A percentile compares a stretch with the other conserved stretches of the same genome.
Evolutionary conservation across 2,113 vertebrate species (phyloP).

Genomic region (Sigmodon hispidus): DNA sequence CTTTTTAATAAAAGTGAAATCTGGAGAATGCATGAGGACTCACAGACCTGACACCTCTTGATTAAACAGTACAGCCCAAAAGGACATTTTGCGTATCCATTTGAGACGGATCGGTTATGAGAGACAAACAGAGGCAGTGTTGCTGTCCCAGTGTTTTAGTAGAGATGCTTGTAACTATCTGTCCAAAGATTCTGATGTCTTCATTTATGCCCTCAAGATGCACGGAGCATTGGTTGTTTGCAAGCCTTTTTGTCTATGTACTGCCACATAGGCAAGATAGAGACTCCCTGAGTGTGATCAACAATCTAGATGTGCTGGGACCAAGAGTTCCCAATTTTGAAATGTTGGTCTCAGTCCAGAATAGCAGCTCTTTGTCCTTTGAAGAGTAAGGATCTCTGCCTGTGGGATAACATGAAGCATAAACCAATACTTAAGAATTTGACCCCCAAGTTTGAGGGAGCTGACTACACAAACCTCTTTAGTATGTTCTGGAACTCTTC

Average conservation of each 20-base stretch:
- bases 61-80: slow-evolving; percentile 86
- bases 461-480: slow-evolving; percentile 83
- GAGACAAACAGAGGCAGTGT: slow-evolving; percentile 88
- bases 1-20: slow-evolving; percentile 85
- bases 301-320: slow-evolving; percentile 85
- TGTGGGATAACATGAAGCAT: neutral
- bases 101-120: slow-evolving; percentile 89
- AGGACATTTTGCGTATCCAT: slow-evolving; percentile 92
- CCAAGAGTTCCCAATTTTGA: slow-evolving; percentile 47
- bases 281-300: slow-evolving; percentile 77
- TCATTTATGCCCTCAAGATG: slow-evolving; percentile 84
- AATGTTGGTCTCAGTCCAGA: neutral
- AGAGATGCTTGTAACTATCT: slow-evolving; percentile 91
- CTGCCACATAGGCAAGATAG: slow-evolving; percentile 78
- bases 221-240: slow-evolving; percentile 74
- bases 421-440: neutral
- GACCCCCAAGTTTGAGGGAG: slow-evolving; percentile 89
- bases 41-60: slow-evolving; percentile 82
- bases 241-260: slow-evolving; percentile 89
- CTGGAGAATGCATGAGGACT: slow-evolving; percentile 75
- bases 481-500: slow-evolving; percentile 89
- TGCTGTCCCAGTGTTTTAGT: slow-evolving; percentile 85
- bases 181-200: slow-evolving; percentile 82
- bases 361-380: neutral
- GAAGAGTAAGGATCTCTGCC: neutral